These are phyloP conservation scores for Amiota minor DNA, from an alignment of 2,888 invertebrate species.

Conservation along the genomic window DNA sequence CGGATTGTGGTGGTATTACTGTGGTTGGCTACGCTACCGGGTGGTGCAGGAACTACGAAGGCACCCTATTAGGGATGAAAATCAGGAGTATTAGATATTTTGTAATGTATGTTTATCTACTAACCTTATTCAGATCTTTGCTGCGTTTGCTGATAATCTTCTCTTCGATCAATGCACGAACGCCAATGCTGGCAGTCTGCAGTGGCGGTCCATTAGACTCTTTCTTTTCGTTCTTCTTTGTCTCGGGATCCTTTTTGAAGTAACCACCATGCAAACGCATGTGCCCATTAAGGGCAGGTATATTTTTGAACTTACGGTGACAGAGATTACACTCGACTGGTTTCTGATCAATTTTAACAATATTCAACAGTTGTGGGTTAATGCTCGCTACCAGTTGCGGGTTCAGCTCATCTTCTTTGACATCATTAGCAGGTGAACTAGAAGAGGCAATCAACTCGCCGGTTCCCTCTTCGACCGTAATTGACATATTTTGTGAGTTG, in stretches of 20 bases:
- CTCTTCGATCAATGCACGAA: conserved; percentile 91
- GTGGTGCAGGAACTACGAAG: conserved; percentile 74
- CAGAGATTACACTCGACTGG: conserved; percentile 97
- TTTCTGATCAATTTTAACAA: conserved; percentile 79
- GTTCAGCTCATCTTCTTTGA: conserved; percentile 57
- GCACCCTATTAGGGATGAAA: conserved; percentile 65
- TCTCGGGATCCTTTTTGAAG: conserved; percentile 94
- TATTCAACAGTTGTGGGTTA: conserved; percentile 71
- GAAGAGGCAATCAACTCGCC: conserved; percentile 59
- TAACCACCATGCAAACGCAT: conserved; percentile 98
- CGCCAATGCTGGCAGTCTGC: conserved; percentile 93
- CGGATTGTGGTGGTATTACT: conserved; percentile 57
- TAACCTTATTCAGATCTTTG: conserved; percentile 73
- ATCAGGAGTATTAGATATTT: not conserved
- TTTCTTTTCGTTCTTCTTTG: conserved; percentile 89
- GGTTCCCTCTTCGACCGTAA: conserved; percentile 64
- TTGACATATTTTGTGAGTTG: conserved; percentile 66
- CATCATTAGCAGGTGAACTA: conserved; percentile 52
- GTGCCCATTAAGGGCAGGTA: conserved; percentile 97
- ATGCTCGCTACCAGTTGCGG: conserved; percentile 66
- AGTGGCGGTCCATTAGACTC: conserved; percentile 87
- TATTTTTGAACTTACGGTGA: conserved; percentile 96
- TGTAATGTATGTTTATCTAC: conserved; percentile 25
- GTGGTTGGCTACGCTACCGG: conserved; percentile 56
- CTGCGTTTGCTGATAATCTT: conserved; percentile 91